Evolutionary conservation across 2,888 invertebrate species (phyloP).

Genomic region (Plutella xylostella): DNA sequence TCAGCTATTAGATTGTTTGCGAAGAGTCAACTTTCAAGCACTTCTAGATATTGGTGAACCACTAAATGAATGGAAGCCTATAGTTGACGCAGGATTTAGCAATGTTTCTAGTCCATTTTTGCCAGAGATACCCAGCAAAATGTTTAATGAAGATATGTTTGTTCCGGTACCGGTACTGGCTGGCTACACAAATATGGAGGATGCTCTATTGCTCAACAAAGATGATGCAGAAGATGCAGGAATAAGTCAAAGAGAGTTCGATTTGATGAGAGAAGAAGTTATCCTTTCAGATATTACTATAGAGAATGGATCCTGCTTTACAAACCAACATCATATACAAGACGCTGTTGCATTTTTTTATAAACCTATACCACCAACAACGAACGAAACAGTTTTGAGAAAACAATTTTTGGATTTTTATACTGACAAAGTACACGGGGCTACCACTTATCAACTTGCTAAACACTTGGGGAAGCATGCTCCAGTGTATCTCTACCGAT

Average conservation of each 20-base stretch:
- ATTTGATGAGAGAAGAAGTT: slow-evolving; percentile 73
- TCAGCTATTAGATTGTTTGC: slow-evolving; percentile 76
- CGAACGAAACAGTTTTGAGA: slow-evolving; percentile 71
- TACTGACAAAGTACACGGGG: slow-evolving; percentile 80
- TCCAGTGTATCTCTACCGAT: slow-evolving; percentile 78
- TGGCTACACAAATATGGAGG: slow-evolving; percentile 88
- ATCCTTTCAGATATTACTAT: slow-evolving; percentile 71
- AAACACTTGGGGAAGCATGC: slow-evolving; percentile 71
- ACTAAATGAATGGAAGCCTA: slow-evolving; percentile 77
- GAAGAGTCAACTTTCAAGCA: slow-evolving; percentile 69
- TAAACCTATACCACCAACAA: slow-evolving; percentile 73
- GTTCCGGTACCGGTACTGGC: slow-evolving; percentile 78
- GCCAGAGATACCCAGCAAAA: slow-evolving; percentile 73
- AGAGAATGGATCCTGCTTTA: slow-evolving; percentile 68
- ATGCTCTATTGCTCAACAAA: slow-evolving; percentile 74
- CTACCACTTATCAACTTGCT: slow-evolving; percentile 78
- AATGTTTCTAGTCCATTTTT: slow-evolving; percentile 76
- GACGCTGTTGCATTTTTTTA: slow-evolving; percentile 85
- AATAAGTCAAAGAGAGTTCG: slow-evolving; percentile 71
- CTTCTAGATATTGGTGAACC: slow-evolving; percentile 74
- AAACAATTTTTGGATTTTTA: slow-evolving; percentile 78
- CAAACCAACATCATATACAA: slow-evolving; percentile 74
- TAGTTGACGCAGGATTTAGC: slow-evolving; percentile 78
- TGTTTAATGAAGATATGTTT: slow-evolving; percentile 72
- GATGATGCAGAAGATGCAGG: slow-evolving; percentile 70